Evolutionary conservation across 2,113 vertebrate genomes (phyloP), one percentile per base, ranked within the genome.

Genomic region (Actenoides lindsayi): DNA sequence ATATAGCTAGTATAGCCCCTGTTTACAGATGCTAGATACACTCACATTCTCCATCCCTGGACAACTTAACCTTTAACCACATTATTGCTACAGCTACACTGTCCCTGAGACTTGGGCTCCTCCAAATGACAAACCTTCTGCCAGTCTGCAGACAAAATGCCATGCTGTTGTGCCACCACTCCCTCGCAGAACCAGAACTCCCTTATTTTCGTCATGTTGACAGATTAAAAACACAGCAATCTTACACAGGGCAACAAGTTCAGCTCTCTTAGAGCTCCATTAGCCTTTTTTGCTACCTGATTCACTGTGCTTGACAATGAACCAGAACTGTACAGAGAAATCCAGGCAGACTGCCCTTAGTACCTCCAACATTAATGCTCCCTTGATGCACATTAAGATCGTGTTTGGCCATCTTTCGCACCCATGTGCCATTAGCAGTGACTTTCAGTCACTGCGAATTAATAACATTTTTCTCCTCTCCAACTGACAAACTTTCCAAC

Each of bases 71-170:
- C 24, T 86, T 83, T 59, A 80, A 67, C 9, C 48, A 33, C 1
- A 0, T n/a, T 39, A 78, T 27, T 84, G 13, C 24, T 27, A 21
- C 0, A 63, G 41, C 7, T 53, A n/a, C 0, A 0, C 39, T 8
- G 10, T 33, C 16, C 25, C 19, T 0, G 2, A 84, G 33, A 6
- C 65, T 78, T 56, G 39, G n/a, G 37, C 20, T 37, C 6, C 60
- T 78, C 28, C 23, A 42, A 60, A 35, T 23, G 30, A 33, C 41
- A 94, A 83, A 39, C 20, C 16, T 59, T 21, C 62, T 20, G 46
- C n/a, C 76, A 83, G 46, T 5, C 8, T 51, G 31, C 70, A 87
- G 23, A 27, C 1, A 0, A 77, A 83, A 84, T 0, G 1, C 15
- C 4, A 6, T 41, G 62, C 33, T 44, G 18, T 4, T 63, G 48